Evolutionary conservation across 2,113 vertebrate genomes (phyloP), one percentile per base, ranked within the genome.

Genomic region (Xiphophorus maculatus): DNA sequence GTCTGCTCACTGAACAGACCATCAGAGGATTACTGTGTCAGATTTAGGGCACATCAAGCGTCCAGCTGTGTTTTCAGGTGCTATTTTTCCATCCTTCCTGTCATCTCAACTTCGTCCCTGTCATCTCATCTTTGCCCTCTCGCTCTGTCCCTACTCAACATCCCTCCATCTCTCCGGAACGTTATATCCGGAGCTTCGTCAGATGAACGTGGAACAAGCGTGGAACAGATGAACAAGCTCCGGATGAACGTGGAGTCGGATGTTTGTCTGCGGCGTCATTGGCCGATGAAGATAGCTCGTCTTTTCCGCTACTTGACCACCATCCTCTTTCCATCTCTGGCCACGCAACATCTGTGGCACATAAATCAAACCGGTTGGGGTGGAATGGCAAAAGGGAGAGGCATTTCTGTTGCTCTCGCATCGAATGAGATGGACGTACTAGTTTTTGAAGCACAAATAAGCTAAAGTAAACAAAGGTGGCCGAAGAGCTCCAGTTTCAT

Each of bases 341-440:
- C 22, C 51, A 58, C 0, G 51, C 5, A 77, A 74, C 87, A 88
- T 86, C 87, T 89, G 88, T 74, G 80, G 69, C 1, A 10, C 71
- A 81, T 85, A 61, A 84, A 76, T 87, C 82, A 89, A 72, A 74
- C 25, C 3, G 22, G 8, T n/a, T 58, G 25, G 51, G 51, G 51
- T 11, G 51, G 51, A 19, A 75, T n/a, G 60, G 63, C 66, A 17
- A 63, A 25, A 19, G 10, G 42, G 54, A 65, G 2, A 25, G 65
- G 54, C 66, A 48, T 3, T 32, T 32, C 19, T 27, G 40, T 28
- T 8, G 28, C 67, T n/a, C 51, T 40, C 22, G 9, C 51, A n/a
- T n/a, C 9, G 22, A 58, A 58, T 11, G 51, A 58, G 51, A 9
- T 10, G 8, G 22, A 30, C 11, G 63, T 44, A 2, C 19, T 42